phyloP scores from a whole-genome alignment of 2,888 invertebrate genomes.

The Scelioninae gen. 1 region DNA sequence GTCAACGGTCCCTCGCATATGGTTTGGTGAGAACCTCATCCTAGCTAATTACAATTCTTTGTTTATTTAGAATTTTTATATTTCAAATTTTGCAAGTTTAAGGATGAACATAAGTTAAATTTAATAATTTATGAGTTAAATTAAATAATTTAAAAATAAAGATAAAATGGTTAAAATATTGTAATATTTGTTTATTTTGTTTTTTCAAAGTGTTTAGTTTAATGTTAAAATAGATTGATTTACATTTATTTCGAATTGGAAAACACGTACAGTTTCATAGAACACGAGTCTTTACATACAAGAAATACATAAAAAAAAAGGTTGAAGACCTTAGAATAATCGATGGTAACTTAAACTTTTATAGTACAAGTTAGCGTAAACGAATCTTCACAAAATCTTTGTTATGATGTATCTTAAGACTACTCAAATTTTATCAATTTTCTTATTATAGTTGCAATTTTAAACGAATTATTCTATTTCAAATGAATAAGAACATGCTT shows the following conservation, averaged over 20 bases:
- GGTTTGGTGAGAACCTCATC: conserved; percentile 93
- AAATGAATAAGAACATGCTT: too few relatives aligned
- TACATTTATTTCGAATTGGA: background rate
- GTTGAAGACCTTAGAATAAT: conserved; percentile 53
- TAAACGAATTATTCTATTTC: too few relatives aligned
- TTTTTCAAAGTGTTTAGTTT: too few relatives aligned
- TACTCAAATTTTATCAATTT: too few relatives aligned
- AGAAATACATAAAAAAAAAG: conserved; percentile 31
- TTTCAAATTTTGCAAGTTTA: too few relatives aligned
- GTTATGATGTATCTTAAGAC: background rate
- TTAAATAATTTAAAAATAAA: too few relatives aligned
- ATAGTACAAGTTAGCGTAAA: conserved; percentile 16
- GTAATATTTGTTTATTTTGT: background rate
- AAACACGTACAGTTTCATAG: background rate
- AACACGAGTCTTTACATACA: background rate
- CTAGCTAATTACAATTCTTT: too few relatives aligned
- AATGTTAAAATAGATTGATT: background rate
- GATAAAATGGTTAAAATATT: too few relatives aligned
- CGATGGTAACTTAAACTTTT: conserved; percentile 46
- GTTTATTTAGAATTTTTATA: background rate
- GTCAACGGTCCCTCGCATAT: conserved; percentile 97
- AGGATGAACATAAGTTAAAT: too few relatives aligned
- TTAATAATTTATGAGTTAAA: too few relatives aligned
- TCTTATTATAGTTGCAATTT: too few relatives aligned
- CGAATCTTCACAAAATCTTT: conserved; percentile 14